Evolutionary conservation across 2,797 vertebrate genomes (phyloP).

Genomic region (Balearica regulorum): DNA sequence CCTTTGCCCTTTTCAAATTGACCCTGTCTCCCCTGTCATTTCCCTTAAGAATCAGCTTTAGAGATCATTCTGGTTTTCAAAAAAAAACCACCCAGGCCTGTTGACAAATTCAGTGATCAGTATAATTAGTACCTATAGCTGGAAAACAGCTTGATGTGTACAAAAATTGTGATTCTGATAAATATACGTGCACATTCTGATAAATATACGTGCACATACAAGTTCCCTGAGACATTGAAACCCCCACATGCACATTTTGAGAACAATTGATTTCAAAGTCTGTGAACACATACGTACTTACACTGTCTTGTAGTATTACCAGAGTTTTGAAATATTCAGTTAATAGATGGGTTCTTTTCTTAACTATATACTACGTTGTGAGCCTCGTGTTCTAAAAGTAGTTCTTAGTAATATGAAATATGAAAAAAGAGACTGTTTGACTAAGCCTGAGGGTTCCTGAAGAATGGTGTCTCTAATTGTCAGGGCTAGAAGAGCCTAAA

Average conservation of each 20-base stretch:
- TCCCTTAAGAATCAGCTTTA: neutral
- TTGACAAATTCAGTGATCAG: neutral
- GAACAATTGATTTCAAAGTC: neutral
- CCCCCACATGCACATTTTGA: neutral
- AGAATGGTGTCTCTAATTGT: neutral
- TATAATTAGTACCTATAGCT: neutral
- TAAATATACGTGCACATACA: neutral
- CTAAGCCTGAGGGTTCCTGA: neutral
- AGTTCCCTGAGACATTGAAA: neutral
- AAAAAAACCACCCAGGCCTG: neutral
- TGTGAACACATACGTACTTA: neutral
- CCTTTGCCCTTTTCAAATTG: constrained; percentile 10
- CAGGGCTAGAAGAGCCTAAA: neutral
- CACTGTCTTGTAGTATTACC: neutral
- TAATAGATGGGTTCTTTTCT: neutral
- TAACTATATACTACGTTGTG: neutral
- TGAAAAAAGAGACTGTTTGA: neutral
- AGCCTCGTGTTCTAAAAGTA: neutral
- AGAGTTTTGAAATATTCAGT: neutral
- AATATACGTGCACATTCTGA: neutral
- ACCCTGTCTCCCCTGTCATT: neutral
- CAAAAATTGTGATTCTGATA: neutral
- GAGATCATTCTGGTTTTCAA: neutral
- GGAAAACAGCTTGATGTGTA: neutral
- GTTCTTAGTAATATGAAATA: neutral